Conservation (phyloP, 2,113 vertebrate genomes). For the Atherinomorus stipes region DNA sequence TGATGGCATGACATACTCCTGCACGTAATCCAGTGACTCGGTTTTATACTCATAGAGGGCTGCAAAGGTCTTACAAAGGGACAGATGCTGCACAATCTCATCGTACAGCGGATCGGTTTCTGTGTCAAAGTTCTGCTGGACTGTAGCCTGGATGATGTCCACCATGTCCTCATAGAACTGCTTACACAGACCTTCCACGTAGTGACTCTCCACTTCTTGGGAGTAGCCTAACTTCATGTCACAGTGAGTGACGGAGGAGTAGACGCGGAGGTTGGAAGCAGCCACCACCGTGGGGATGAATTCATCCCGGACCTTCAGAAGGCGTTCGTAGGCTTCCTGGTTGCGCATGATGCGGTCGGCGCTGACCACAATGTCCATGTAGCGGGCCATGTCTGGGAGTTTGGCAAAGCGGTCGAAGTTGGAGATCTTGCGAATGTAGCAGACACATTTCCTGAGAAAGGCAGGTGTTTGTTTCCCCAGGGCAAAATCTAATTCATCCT, state of each 20-base stretch:
- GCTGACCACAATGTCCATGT: constrained; percentile 91
- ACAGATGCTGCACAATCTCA: constrained; percentile 96
- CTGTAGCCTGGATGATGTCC: constrained; percentile 97
- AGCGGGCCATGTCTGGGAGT: constrained; percentile 94
- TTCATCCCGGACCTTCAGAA: constrained; percentile 95
- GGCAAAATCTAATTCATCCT: constrained; percentile 98
- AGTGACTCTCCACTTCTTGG: constrained; percentile 95
- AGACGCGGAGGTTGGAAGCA: constrained; percentile 95
- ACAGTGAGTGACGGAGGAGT: constrained; percentile 97
- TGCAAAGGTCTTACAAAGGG: constrained; percentile 91
- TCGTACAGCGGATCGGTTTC: constrained; percentile 94
- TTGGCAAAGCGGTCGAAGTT: constrained; percentile 97
- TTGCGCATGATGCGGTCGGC: constrained; percentile 89
- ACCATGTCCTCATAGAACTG: constrained; percentile 99
- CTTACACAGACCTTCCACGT: constrained; percentile 97
- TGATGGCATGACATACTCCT: constrained; percentile 91
- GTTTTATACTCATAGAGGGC: constrained; percentile 92
- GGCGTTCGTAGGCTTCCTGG: constrained; percentile 93
- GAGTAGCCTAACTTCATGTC: constrained; percentile 99
- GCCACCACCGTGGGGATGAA: constrained; percentile 97
- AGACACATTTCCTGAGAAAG: constrained; percentile 98
- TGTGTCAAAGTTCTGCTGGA: constrained; percentile 97
- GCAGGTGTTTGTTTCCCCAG: constrained; percentile 97
- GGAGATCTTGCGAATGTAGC: constrained; percentile 98
- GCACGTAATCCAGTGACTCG: constrained; percentile 90